A percentile compares a stretch with the other conserved stretches of the same genome.
phyloP scores from a whole-genome alignment of 2,888 invertebrate genomes.

The Gisinianus flammeolus region DNA sequence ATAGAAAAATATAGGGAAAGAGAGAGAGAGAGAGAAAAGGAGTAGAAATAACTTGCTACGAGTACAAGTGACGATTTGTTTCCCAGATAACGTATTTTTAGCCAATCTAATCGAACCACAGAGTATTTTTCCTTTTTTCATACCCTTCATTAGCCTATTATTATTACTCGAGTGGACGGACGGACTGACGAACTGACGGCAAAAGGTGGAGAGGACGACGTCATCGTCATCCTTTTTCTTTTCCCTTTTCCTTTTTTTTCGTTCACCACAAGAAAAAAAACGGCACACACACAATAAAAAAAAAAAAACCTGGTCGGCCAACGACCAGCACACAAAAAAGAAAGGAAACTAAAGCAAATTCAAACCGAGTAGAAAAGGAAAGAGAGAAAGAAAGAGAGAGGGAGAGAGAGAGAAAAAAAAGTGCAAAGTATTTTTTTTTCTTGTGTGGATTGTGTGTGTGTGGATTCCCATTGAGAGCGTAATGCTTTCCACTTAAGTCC shows the following conservation, averaged over 20 bases:
- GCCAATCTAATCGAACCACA: neutral
- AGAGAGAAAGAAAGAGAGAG: neutral
- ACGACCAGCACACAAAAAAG: neutral
- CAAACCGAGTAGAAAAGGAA: neutral
- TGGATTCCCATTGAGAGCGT: too few species aligned
- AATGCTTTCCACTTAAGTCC: too few species aligned
- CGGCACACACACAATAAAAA: neutral
- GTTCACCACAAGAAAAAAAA: neutral
- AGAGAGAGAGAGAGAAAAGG: neutral
- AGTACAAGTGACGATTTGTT: conserved; percentile 9
- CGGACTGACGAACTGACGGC: neutral
- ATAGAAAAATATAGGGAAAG: neutral
- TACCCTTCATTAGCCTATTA: conserved; percentile 17
- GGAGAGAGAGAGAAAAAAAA: too few species aligned
- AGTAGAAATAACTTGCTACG: neutral
- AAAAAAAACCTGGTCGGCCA: neutral
- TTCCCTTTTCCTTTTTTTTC: neutral
- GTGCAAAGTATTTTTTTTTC: too few species aligned
- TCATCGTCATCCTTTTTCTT: neutral
- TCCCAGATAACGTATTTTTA: conserved; percentile 23
- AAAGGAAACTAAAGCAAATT: neutral
- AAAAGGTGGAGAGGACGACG: neutral
- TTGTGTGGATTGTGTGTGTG: too few species aligned
- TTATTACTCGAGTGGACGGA: neutral
- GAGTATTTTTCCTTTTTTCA: neutral